These are phyloP conservation scores for Astur gentilis DNA, from an alignment of 2,113 vertebrate genomes.

Conservation along the genomic window DNA sequence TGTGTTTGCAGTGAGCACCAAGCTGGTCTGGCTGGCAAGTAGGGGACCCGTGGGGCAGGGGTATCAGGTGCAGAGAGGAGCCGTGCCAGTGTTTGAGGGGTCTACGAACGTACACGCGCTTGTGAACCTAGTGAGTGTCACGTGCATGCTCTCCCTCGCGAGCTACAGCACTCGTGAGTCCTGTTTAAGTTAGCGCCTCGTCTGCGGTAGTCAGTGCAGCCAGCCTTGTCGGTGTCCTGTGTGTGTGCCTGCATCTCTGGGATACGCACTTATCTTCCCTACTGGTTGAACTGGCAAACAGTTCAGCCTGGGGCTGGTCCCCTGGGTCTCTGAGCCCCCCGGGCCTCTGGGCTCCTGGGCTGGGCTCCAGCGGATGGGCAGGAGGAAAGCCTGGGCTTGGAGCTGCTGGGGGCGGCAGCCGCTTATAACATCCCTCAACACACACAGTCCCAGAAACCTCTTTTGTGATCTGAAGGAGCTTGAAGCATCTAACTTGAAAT, in stretches of 20 bases:
- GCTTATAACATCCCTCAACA: not conserved
- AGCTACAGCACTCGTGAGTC: not conserved
- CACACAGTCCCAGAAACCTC: not conserved
- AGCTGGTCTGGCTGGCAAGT: not conserved
- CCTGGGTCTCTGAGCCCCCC: not conserved
- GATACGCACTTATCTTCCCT: not conserved
- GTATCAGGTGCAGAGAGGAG: not conserved
- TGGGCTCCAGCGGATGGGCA: not conserved
- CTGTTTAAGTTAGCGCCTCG: not conserved
- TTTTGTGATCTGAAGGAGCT: not conserved
- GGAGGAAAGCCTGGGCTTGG: not conserved
- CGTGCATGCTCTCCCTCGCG: not conserved
- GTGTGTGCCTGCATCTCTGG: not conserved
- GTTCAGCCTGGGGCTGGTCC: not conserved
- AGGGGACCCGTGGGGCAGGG: rapidly evolving
- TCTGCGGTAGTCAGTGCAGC: not conserved
- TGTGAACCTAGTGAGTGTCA: not conserved
- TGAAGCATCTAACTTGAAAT: not conserved
- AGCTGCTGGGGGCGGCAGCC: not conserved
- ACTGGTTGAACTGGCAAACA: not conserved
- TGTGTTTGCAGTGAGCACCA: not conserved
- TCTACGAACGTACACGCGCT: rapidly evolving
- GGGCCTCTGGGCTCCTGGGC: rapidly evolving
- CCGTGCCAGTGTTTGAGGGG: too few species aligned
- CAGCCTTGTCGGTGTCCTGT: not conserved